These are phyloP conservation scores for Aricia artaxerxes DNA, from an alignment of 2,888 invertebrate genomes.

Conservation along the genomic window DNA sequence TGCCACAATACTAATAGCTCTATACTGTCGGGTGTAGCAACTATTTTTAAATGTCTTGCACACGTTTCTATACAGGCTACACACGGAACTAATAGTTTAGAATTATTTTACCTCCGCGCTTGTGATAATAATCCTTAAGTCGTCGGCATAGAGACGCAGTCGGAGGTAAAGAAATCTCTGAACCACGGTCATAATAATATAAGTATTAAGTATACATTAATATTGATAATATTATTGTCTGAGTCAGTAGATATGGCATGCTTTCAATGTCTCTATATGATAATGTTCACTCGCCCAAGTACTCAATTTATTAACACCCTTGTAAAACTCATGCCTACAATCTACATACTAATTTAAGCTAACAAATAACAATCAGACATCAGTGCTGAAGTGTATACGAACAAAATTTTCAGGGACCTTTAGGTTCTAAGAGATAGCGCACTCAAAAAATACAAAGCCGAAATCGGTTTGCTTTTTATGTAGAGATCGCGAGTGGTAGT, in stretches of 20 bases:
- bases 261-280: conserved; percentile 5
- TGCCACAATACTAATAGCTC: neutral
- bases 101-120: neutral
- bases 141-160: neutral
- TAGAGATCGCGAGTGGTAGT: no score
- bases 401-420: no score
- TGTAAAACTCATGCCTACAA: neutral
- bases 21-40: neutral
- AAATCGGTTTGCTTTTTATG: no score
- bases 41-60: conserved; percentile 21
- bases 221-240: neutral
- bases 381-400: no score
- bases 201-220: neutral
- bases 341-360: neutral
- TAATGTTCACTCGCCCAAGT: neutral
- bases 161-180: neutral
- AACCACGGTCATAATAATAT: neutral
- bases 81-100: neutral
- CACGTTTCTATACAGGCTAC: neutral
- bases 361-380: no score
- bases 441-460: no score
- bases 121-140: neutral
- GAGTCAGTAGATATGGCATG: neutral
- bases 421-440: no score
- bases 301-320: neutral